Conservation (phyloP, 2,113 vertebrate genomes). For the Zosterops hypoxanthus region DNA sequence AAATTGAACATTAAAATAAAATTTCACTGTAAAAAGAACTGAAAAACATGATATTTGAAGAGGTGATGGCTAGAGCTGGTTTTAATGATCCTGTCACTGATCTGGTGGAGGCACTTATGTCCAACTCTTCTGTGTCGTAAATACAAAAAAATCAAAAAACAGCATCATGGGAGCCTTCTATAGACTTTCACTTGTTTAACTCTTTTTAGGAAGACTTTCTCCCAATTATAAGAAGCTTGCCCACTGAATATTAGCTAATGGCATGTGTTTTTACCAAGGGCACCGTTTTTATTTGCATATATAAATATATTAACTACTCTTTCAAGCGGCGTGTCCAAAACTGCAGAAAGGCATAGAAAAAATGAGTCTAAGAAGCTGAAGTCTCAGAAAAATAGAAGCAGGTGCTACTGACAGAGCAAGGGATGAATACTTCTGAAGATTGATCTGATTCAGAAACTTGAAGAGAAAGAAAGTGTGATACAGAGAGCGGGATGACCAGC, state of each 20-base stretch:
- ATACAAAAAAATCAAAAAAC: not conserved
- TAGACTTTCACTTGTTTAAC: not conserved
- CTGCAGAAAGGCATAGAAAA: not conserved
- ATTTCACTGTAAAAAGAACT: not conserved
- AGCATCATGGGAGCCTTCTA: not conserved
- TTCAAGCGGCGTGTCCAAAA: not conserved
- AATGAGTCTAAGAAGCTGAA: not conserved
- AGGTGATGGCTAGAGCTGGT: not conserved
- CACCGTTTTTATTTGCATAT: not conserved
- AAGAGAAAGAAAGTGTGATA: not conserved
- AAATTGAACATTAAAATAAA: not conserved
- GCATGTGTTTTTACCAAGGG: not conserved
- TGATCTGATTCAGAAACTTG: not conserved
- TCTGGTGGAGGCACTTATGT: not conserved
- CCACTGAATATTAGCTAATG: not conserved
- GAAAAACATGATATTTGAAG: not conserved
- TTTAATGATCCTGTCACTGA: not conserved
- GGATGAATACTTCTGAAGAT: not conserved
- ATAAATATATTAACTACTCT: not conserved
- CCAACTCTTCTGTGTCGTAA: not conserved
- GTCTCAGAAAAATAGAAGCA: not conserved
- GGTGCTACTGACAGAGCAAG: not conserved
- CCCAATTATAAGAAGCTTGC: not conserved
- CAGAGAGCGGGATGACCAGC: not conserved
- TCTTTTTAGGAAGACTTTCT: not conserved